Conservation (phyloP, 2,888 invertebrate genomes). For the Mesorhabditis spiculigera region DNA sequence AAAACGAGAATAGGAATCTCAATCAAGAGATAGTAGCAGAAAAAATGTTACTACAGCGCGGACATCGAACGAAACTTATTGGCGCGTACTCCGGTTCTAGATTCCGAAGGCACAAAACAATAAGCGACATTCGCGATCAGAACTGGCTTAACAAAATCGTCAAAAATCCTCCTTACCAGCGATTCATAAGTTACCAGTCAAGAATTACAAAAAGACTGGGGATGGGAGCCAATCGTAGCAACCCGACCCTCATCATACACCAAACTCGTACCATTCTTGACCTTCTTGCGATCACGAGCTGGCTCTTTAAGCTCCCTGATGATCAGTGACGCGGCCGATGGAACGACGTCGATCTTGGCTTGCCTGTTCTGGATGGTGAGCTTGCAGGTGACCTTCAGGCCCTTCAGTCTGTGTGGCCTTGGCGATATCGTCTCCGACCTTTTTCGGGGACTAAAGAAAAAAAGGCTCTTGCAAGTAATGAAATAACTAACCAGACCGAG, state of each 20-base stretch:
- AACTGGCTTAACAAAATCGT: too few species aligned
- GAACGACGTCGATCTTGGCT: constrained; percentile 91
- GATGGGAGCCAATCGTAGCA: constrained; percentile 52
- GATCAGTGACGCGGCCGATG: constrained; percentile 92
- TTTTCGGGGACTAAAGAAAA: constrained; percentile 79
- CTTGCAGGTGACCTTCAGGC: constrained; percentile 94
- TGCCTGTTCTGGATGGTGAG: constrained; percentile 92
- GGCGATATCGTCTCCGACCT: constrained; percentile 99
- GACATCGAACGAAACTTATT: too few species aligned
- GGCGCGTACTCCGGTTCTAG: too few species aligned
- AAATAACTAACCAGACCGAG: constrained; percentile 79
- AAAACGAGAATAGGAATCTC: constrained; percentile 57
- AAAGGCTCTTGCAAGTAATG: constrained; percentile 65
- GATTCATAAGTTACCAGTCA: constrained; percentile 15
- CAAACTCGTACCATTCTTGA: constrained; percentile 76
- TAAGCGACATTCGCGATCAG: too few species aligned
- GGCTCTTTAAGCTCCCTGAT: constrained; percentile 98
- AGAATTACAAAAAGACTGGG: constrained; percentile 48
- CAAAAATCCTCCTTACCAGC: background rate
- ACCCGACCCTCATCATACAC: constrained; percentile 45
- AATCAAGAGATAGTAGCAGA: background rate
- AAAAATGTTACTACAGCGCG: too few species aligned
- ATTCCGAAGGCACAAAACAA: too few species aligned
- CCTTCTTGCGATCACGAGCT: constrained; percentile 94
- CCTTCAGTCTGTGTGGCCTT: constrained; percentile 99